Base-by-base conservation (phyloP, 2,888 invertebrate genomes). In the Rhingia campestris region DNA sequence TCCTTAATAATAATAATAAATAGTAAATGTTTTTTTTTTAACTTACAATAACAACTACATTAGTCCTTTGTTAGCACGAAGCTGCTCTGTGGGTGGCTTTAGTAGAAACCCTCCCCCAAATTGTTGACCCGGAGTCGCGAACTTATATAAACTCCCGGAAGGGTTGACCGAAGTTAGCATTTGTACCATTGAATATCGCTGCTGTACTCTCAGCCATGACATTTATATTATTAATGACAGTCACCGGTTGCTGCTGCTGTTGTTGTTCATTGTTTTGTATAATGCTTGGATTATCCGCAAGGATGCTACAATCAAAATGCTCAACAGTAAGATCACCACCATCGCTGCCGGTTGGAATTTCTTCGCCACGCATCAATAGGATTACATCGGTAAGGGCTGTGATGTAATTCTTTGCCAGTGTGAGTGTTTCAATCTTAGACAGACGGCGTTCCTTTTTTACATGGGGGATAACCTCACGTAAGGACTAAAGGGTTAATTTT, bases 331-430 rank as follows among this genome's bases (percentile, higher is more conserved):
- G 64, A 63, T 86, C 73, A 14, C 85, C 81, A 49, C 84, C 88
- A 53, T 88, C 85, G 69, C 84, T 76, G 51, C 77, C 70, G 51
- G 86, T 58, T 39, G 59, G 76, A 45, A 80, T 84, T 43, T 91
- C 90, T 75, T 90, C 95, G 56, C 90, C 90, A 69, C 96, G 93
- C 93, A 96, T 95, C 72, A 94, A 94, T 90, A 96, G 95, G 87
- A 97, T 96, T 86, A 96, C 95, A 91, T 97, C 97, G 33, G 97
- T 97, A 85, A 97, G 92, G 10, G 97, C 96, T 92, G 96, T 97
- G 81, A 97, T 97, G 91, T 97, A 97, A 92, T 97, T 97, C 92
- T 96, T 96, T 87, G 97, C 97, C 90, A 97, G 92, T 7, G 97
- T 97, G 81, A 97, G 92, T 0, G 97, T 97, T 92, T 97, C 97